Conservation (phyloP, 2,797 vertebrate genomes). For the Micromesistius poutassou region DNA sequence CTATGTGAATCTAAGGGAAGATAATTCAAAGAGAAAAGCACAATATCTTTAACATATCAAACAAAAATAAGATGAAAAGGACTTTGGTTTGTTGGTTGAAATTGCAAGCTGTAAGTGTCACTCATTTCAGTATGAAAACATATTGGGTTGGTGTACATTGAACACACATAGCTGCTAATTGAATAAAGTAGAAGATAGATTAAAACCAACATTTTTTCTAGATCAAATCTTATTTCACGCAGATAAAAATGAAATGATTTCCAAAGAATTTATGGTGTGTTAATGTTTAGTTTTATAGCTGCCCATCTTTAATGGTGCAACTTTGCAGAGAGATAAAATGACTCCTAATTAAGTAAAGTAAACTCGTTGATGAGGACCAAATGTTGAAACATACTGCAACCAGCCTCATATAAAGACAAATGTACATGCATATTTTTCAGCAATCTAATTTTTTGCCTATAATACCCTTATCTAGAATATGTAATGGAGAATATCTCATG, state of each 20-base stretch:
- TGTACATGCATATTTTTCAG: not conserved
- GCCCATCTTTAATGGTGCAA: constrained; percentile 1
- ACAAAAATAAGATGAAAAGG: not conserved
- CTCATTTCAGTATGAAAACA: not conserved
- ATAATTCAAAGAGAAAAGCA: not conserved
- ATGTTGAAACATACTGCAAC: not conserved
- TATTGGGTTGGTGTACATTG: not conserved
- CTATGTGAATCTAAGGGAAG: not conserved
- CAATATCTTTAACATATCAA: not conserved
- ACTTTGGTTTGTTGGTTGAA: not conserved
- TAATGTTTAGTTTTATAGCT: not conserved
- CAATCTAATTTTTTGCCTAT: not conserved
- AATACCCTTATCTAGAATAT: not conserved
- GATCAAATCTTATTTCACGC: not conserved
- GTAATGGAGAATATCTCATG: not conserved
- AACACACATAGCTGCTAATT: not conserved
- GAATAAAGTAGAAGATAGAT: not conserved
- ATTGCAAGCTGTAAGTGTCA: not conserved
- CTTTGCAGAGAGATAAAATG: not conserved
- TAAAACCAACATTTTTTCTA: not conserved
- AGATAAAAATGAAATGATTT: not conserved
- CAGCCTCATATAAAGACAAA: constrained; percentile 5
- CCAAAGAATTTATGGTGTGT: not conserved
- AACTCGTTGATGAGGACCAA: not conserved
- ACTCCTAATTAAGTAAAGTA: not conserved